A percentile compares a stretch with the other conserved stretches of the same genome.
These are phyloP conservation scores for Diachasma alloeum DNA, from an alignment of 1,140 invertebrate genomes.

Conservation along the genomic window DNA sequence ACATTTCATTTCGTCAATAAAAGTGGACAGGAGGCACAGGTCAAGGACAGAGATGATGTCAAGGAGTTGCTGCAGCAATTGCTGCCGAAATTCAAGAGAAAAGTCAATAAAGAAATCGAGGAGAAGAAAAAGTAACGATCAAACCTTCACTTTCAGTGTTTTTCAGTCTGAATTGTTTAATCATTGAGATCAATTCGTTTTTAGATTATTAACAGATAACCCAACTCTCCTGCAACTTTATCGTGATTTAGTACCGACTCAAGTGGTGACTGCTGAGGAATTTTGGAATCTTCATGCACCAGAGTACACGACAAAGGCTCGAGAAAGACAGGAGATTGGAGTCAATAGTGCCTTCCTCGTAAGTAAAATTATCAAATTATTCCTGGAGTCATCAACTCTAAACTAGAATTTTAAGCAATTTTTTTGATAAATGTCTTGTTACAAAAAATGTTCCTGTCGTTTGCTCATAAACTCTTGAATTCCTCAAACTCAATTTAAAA, in stretches of 20 bases:
- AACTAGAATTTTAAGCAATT: too few relatives aligned
- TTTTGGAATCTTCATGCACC: constrained; percentile 92
- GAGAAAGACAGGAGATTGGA: constrained; percentile 83
- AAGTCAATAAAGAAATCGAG: constrained; percentile 92
- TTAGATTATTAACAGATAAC: constrained; percentile 81
- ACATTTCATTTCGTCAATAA: constrained; percentile 98
- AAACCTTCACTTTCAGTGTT: neutral
- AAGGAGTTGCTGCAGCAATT: constrained; percentile 92
- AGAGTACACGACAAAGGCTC: constrained; percentile 77
- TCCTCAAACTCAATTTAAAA: too few relatives aligned
- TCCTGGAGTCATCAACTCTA: neutral
- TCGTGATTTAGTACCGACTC: constrained; percentile 92
- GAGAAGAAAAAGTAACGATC: constrained; percentile 77
- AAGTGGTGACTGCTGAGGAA: constrained; percentile 93
- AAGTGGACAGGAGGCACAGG: constrained; percentile 80
- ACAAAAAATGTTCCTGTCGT: too few relatives aligned
- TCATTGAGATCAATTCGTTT: constrained; percentile 34
- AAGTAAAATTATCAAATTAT: constrained; percentile 39
- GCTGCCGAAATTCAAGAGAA: constrained; percentile 93
- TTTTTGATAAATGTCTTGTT: neutral
- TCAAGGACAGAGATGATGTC: constrained; percentile 90
- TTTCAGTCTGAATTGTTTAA: neutral
- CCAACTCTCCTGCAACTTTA: constrained; percentile 85
- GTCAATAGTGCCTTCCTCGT: constrained; percentile 65
- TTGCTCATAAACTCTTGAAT: too few relatives aligned